Conservation (phyloP, 2,888 invertebrate species). For the Linnaemya tessellans region DNA sequence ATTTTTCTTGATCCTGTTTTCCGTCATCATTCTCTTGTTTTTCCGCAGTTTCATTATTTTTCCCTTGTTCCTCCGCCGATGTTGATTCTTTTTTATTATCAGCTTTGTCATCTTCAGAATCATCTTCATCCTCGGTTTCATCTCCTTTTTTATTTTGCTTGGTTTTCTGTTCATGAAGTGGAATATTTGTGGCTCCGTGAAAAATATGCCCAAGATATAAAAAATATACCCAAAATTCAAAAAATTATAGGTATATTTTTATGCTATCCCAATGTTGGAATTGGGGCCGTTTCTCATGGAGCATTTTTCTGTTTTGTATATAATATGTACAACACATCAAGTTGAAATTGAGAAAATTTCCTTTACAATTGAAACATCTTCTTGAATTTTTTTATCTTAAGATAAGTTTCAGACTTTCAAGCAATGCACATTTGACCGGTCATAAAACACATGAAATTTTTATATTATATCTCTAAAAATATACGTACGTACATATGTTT, state of each 20-base stretch:
- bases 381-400: not conserved
- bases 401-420: no score
- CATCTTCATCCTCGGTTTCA: slow-evolving; percentile 17
- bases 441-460: no score
- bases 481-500: no score
- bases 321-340: not conserved
- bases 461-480: no score
- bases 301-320: not conserved
- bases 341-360: slow-evolving; percentile 32
- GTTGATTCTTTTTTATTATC: not conserved
- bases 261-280: not conserved
- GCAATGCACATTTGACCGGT: no score
- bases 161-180: slow-evolving; percentile 29
- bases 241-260: not conserved
- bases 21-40: slow-evolving; percentile 19
- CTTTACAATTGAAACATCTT: not conserved
- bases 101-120: not conserved
- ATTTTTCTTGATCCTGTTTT: slow-evolving; percentile 8
- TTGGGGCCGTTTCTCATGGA: not conserved
- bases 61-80: slow-evolving; percentile 48
- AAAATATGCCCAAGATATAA: not conserved
- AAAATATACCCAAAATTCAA: not conserved
- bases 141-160: not conserved
- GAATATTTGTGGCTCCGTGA: not conserved
- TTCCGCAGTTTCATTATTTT: slow-evolving; percentile 69